Evolutionary conservation across 1,140 invertebrate species (phyloP).

Genomic region (Macrosteles quadrilineatus): DNA sequence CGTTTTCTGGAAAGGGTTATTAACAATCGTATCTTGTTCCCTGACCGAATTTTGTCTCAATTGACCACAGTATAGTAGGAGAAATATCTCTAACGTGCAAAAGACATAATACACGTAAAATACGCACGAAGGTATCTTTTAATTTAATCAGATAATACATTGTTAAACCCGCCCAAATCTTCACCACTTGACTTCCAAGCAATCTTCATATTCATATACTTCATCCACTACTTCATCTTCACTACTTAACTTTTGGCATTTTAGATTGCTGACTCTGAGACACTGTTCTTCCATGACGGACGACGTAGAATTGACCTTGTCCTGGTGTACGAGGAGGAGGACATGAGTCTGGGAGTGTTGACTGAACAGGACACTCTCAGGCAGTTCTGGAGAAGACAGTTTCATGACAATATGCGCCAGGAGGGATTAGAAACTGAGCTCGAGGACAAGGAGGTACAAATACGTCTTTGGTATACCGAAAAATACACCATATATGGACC

Average conservation of each 20-base stretch:
- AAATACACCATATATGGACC: too few species aligned
- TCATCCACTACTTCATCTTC: neutral
- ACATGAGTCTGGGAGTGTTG: constrained; percentile 69
- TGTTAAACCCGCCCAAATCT: neutral
- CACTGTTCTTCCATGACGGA: constrained; percentile 78
- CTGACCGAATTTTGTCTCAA: too few species aligned
- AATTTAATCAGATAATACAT: neutral
- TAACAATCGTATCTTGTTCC: too few species aligned
- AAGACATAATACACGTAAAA: neutral
- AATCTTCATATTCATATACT: neutral
- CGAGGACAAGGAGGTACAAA: constrained; percentile 70
- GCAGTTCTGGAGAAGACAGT: constrained; percentile 68
- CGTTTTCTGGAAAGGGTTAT: too few species aligned
- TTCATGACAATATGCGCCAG: constrained; percentile 72
- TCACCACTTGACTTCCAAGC: neutral
- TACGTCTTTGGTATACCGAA: too few species aligned
- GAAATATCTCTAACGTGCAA: neutral
- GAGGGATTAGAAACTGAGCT: constrained; percentile 80
- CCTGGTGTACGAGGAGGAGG: constrained; percentile 81
- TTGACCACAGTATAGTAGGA: too few species aligned
- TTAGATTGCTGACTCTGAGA: constrained; percentile 47
- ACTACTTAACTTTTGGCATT: neutral
- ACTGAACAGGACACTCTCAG: constrained; percentile 70
- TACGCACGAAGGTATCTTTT: too few species aligned
- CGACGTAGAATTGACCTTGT: constrained; percentile 87